phyloP scores from a whole-genome alignment of 2,888 invertebrate species.

The Morinoia aosen region DNA sequence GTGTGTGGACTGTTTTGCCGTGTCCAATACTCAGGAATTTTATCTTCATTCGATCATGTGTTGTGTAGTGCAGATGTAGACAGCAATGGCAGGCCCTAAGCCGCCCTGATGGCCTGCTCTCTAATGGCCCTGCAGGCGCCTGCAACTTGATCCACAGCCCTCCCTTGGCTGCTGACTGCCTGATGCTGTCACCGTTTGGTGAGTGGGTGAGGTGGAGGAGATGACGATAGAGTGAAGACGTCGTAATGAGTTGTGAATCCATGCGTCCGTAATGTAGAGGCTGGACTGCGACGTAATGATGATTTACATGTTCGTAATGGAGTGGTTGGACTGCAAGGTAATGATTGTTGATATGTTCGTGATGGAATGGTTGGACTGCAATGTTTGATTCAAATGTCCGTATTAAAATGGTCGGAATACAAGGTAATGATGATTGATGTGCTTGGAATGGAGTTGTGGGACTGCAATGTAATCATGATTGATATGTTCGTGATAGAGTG shows the following conservation, averaged over 20 bases:
- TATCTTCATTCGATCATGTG: neutral
- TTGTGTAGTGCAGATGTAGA: neutral
- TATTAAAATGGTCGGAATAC: neutral
- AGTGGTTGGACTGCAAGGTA: neutral
- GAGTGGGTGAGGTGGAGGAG: neutral
- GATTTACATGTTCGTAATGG: neutral
- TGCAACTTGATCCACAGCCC: neutral
- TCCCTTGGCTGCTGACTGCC: neutral
- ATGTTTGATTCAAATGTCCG: too few relatives aligned
- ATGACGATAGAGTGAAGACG: neutral
- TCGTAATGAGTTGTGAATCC: neutral
- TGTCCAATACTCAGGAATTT: too few relatives aligned
- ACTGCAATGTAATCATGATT: too few relatives aligned
- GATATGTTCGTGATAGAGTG: neutral
- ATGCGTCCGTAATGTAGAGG: neutral
- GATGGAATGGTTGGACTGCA: neutral
- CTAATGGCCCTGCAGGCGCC: neutral
- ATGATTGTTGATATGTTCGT: neutral
- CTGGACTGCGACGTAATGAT: neutral
- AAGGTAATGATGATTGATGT: too few relatives aligned
- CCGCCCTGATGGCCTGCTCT: too few relatives aligned
- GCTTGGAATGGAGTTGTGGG: too few relatives aligned
- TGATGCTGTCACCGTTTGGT: neutral
- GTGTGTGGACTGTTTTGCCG: too few relatives aligned
- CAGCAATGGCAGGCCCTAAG: neutral